phyloP scores from a whole-genome alignment of 2,888 invertebrate species.

The Formica aserva region DNA sequence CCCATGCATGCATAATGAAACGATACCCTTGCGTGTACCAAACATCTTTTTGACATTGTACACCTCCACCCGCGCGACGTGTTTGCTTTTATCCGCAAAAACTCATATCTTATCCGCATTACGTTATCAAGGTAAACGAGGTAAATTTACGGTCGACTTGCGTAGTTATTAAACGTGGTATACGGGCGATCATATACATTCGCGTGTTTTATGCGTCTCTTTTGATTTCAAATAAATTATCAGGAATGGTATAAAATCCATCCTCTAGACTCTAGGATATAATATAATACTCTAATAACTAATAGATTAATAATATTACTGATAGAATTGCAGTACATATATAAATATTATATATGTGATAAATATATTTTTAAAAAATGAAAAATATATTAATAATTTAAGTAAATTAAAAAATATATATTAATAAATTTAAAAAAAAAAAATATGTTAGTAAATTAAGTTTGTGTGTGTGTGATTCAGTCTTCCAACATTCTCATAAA shows the following conservation, averaged over 20 bases:
- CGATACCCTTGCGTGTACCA: constrained; percentile 5
- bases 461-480: neutral
- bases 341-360: too few species aligned
- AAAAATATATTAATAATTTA: neutral
- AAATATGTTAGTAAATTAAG: neutral
- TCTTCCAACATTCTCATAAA: neutral
- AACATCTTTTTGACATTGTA: constrained; percentile 63
- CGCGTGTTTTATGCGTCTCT: constrained; percentile 46
- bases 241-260: neutral
- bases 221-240: constrained; percentile 69
- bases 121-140: constrained; percentile 70
- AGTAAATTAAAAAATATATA: neutral
- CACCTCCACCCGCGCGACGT: constrained; percentile 52
- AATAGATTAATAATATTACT: constrained; percentile 2
- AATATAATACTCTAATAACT: neutral
- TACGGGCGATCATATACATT: constrained; percentile 59
- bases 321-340: neutral
- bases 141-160: constrained; percentile 71
- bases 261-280: neutral
- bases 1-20: constrained; percentile 39
- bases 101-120: constrained; percentile 71
- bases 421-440: neutral
- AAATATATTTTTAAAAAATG: neutral
- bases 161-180: constrained; percentile 60
- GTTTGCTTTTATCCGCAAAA: constrained; percentile 66